Evolutionary conservation across 2,797 vertebrate species (phyloP).

Genomic region (Gephyroberyx darwinii): DNA sequence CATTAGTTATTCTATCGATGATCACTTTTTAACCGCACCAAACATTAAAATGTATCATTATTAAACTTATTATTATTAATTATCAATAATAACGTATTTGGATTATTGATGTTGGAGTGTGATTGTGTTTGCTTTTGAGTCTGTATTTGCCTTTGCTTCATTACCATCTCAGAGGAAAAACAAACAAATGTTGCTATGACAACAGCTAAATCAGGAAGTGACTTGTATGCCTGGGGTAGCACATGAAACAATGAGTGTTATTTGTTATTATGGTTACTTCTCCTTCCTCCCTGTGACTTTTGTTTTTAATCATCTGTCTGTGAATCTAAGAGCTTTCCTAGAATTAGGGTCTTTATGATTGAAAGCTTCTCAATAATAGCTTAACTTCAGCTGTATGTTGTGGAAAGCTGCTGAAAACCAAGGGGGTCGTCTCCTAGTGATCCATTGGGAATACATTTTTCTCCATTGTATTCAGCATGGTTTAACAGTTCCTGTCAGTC

Average conservation of each 20-base stretch:
- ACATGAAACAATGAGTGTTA: slow-evolving; percentile 10
- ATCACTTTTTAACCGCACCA: no score
- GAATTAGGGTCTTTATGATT: neutral
- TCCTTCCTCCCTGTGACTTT: neutral
- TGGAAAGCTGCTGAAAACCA: slow-evolving; percentile 6
- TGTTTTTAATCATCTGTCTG: neutral
- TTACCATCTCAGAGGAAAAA: slow-evolving; percentile 18
- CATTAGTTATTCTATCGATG: neutral
- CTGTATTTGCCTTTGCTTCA: slow-evolving; percentile 15
- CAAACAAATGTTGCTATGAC: slow-evolving; percentile 42
- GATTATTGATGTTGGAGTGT: neutral
- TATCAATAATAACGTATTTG: no score
- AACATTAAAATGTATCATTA: no score
- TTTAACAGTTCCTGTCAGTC: neutral
- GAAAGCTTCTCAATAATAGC: no score
- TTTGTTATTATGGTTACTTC: neutral
- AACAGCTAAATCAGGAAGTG: slow-evolving; percentile 68
- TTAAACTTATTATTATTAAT: no score
- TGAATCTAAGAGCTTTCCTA: neutral
- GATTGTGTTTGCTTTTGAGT: slow-evolving; percentile 1
- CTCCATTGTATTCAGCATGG: slow-evolving; percentile 9
- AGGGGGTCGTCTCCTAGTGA: neutral
- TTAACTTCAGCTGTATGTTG: neutral
- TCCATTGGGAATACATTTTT: slow-evolving; percentile 26
- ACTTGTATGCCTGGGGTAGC: neutral